These are phyloP conservation scores for Pampus argenteus DNA, from an alignment of 2,797 vertebrate genomes.

Conservation along the genomic window DNA sequence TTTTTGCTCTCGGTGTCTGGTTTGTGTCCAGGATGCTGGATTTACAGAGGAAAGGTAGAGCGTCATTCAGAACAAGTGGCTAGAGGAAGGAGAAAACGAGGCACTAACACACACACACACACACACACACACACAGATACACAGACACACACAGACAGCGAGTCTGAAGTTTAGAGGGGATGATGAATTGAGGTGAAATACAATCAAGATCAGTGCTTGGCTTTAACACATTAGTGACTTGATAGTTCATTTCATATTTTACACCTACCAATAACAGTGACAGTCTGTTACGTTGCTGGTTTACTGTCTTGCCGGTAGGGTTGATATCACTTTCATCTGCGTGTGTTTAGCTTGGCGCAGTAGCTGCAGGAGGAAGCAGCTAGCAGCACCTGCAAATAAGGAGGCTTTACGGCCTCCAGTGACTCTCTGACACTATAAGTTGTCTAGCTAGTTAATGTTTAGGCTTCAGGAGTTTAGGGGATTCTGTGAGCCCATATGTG, in stretches of 20 bases:
- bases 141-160: slow-evolving; percentile 20
- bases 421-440: too few species aligned
- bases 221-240: too few species aligned
- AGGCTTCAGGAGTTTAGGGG: too few species aligned
- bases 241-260: too few species aligned
- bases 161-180: neutral
- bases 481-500: too few species aligned
- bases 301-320: too few species aligned
- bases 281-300: neutral
- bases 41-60: slow-evolving; percentile 65
- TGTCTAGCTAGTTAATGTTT: too few species aligned
- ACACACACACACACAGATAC: slow-evolving; percentile 26
- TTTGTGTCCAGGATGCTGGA: slow-evolving; percentile 71
- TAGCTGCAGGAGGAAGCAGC: neutral
- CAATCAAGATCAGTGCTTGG: too few species aligned
- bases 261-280: neutral
- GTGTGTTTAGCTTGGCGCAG: neutral
- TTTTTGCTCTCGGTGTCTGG: slow-evolving; percentile 52
- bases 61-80: slow-evolving; percentile 39
- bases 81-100: slow-evolving; percentile 30
- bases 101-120: neutral
- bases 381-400: neutral
- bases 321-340: neutral
- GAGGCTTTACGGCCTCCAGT: too few species aligned
- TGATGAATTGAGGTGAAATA: neutral